Evolutionary conservation across 2,113 vertebrate species (phyloP).

Genomic region (Vombatus ursinus): DNA sequence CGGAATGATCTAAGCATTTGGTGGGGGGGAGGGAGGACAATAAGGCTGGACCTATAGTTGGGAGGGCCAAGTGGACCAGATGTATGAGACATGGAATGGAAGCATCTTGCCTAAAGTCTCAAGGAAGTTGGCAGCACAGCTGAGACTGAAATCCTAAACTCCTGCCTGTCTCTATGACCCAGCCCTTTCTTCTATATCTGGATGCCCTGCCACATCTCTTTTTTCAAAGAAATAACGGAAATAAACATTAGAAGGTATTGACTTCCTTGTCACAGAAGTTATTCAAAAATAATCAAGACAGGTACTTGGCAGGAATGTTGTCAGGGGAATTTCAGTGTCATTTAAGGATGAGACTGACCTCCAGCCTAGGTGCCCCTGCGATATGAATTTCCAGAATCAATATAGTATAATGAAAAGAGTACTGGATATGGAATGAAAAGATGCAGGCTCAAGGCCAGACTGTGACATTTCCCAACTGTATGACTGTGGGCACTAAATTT

Average conservation of each 20-base stretch:
- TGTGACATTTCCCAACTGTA: background rate
- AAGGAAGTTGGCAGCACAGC: background rate
- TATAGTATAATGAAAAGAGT: background rate
- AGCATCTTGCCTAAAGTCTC: background rate
- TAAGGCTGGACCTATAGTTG: background rate
- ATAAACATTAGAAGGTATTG: background rate
- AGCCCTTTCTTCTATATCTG: background rate
- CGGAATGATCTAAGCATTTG: background rate
- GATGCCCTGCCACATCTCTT: background rate
- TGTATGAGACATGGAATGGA: background rate
- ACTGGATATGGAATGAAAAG: background rate
- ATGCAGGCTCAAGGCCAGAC: too few relatives aligned
- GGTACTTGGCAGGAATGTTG: background rate
- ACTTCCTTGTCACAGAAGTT: background rate
- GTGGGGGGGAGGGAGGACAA: background rate
- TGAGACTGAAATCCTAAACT: background rate
- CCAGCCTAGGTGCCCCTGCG: background rate
- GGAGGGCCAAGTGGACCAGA: background rate
- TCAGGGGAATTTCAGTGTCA: background rate
- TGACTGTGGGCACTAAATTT: background rate
- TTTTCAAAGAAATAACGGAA: background rate
- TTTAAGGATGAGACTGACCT: background rate
- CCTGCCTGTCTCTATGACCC: background rate
- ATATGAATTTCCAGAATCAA: background rate
- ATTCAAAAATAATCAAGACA: background rate